These are phyloP conservation scores for Callipepla squamata DNA, from an alignment of 2,113 vertebrate species.

Conservation along the genomic window DNA sequence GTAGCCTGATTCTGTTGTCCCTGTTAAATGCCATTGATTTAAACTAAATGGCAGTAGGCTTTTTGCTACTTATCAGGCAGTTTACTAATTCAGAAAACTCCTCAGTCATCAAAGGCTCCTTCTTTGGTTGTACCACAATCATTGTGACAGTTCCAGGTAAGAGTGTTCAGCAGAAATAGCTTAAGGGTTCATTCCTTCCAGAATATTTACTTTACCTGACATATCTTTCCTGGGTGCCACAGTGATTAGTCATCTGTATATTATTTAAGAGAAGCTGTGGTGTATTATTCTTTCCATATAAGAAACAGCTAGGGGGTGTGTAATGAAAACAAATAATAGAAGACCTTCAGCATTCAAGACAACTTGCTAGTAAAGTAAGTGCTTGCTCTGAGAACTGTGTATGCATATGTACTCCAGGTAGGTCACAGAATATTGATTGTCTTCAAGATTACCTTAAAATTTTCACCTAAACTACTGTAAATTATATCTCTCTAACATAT, in stretches of 20 bases:
- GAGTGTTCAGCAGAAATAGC: constrained; percentile 63
- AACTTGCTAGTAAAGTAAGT: neutral
- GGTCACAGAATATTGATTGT: neutral
- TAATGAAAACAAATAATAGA: constrained; percentile 1
- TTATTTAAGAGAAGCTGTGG: constrained; percentile 42
- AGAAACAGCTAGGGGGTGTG: neutral
- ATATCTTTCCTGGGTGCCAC: constrained; percentile 52
- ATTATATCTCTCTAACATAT: neutral
- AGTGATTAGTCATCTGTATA: constrained; percentile 53
- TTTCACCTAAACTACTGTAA: neutral
- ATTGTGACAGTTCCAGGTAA: constrained; percentile 71
- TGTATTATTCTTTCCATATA: neutral
- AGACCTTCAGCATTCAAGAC: neutral
- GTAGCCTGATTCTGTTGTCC: neutral
- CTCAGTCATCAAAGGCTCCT: constrained; percentile 33
- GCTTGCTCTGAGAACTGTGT: neutral
- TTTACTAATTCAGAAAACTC: constrained; percentile 49
- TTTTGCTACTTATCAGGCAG: constrained; percentile 51
- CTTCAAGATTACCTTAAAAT: neutral
- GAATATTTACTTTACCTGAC: constrained; percentile 72
- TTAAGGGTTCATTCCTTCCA: constrained; percentile 70
- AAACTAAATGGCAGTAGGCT: neutral
- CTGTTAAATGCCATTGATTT: constrained; percentile 4
- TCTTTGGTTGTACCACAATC: constrained; percentile 42
- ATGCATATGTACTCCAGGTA: neutral